phyloP scores from a whole-genome alignment of 1,140 invertebrate genomes.

The Pogonomyrmex californicus region DNA sequence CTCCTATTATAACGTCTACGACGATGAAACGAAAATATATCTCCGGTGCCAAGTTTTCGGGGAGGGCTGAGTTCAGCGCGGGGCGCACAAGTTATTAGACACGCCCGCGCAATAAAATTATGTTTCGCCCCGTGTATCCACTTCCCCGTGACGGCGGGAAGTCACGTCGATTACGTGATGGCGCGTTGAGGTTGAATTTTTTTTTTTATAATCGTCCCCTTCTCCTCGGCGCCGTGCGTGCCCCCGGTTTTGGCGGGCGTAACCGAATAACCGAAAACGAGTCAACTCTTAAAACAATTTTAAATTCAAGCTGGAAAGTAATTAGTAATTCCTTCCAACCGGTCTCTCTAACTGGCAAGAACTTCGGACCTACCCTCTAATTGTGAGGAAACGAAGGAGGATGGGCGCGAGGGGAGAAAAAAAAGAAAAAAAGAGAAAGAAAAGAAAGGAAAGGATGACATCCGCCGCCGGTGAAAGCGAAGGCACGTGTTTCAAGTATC shows the following conservation, averaged over 20 bases:
- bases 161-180: constrained; percentile 59
- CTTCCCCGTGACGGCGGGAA: constrained; percentile 7
- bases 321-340: constrained; percentile 55
- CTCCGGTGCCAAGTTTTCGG: constrained; percentile 48
- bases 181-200: constrained; percentile 19
- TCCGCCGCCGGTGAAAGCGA: constrained; percentile 44
- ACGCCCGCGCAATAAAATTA: constrained; percentile 63
- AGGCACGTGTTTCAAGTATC: constrained; percentile 60
- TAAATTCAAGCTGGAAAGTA: constrained; percentile 55
- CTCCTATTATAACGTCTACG: constrained; percentile 64
- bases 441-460: constrained; percentile 44
- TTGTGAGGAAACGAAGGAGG: constrained; percentile 45
- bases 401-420: neutral
- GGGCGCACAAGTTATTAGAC: constrained; percentile 66
- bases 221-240: neutral
- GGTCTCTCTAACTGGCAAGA: constrained; percentile 45
- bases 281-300: constrained; percentile 45
- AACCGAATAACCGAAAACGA: constrained; percentile 59
- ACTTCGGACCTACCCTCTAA: constrained; percentile 29
- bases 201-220: constrained; percentile 20
- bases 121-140: constrained; percentile 27
- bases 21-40: constrained; percentile 68
- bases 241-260: neutral
- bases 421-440: no score
- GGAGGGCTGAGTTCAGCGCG: neutral